Evolutionary conservation across 2,113 vertebrate species (phyloP).

Genomic region (Petromus typicus): DNA sequence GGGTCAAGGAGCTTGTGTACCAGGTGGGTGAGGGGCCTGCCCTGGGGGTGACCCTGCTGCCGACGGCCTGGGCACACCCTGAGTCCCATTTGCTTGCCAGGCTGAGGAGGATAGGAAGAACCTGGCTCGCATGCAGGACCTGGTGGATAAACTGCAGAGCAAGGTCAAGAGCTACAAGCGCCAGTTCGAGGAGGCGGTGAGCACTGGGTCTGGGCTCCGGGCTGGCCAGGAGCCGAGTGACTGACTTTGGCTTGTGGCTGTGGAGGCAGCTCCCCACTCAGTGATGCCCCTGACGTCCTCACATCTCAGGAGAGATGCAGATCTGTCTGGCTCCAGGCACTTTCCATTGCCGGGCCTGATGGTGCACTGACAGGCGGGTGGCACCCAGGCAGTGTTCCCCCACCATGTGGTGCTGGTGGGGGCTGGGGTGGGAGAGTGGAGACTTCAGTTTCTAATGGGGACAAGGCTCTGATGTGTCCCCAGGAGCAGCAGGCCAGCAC

Average conservation of each 20-base stretch:
- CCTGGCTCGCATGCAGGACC: slow-evolving; percentile 95
- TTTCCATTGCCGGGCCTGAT: background rate
- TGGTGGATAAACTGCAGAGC: slow-evolving; percentile 95
- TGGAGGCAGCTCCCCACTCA: background rate
- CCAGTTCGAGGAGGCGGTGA: slow-evolving; percentile 94
- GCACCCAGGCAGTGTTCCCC: background rate
- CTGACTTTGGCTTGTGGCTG: too few relatives aligned
- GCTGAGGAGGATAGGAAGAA: slow-evolving; percentile 96
- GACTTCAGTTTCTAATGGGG: background rate
- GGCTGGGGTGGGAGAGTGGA: background rate
- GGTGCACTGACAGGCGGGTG: background rate
- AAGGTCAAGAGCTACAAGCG: slow-evolving; percentile 98
- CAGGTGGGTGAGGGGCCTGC: slow-evolving; percentile 84
- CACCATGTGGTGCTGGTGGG: background rate
- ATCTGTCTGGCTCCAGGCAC: background rate
- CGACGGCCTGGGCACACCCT: background rate
- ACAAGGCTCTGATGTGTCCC: background rate
- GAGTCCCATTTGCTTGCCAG: slow-evolving; percentile 80
- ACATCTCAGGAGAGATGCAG: background rate
- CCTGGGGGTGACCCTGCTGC: accelerated
- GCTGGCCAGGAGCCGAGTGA: background rate
- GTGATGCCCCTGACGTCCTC: background rate
- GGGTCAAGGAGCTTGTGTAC: slow-evolving; percentile 93
- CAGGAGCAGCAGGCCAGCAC: slow-evolving; percentile 95
- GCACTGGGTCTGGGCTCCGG: slow-evolving; percentile 64